Percentiles rank a stretch among this genome's conserved stretches.
phyloP scores from a whole-genome alignment of 2,113 vertebrate species.

The Labeo catla region DNA sequence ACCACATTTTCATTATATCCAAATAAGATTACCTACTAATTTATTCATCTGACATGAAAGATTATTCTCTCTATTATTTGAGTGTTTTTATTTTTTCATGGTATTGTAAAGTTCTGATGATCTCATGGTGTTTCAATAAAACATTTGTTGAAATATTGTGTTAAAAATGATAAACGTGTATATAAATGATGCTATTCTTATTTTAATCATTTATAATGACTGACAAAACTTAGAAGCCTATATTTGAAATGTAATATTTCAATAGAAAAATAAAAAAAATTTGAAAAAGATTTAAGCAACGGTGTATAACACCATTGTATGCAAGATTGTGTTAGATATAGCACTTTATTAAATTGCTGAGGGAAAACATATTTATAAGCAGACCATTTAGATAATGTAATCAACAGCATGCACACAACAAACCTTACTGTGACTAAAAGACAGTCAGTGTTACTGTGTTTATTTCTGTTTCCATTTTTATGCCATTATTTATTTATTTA shows the following conservation, averaged over 20 bases:
- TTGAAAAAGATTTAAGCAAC: conserved; percentile 20
- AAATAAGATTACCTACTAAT: not conserved
- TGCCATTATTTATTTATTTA: conserved; percentile 31
- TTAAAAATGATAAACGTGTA: conserved; percentile 10
- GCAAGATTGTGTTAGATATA: conserved; percentile 1
- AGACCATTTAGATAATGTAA: conserved; percentile 7
- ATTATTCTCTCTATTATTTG: not conserved
- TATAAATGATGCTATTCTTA: conserved; percentile 25
- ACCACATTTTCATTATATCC: not conserved
- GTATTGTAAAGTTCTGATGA: conserved; percentile 3
- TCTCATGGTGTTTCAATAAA: not conserved
- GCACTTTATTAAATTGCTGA: conserved; percentile 20
- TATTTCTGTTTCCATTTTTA: conserved; percentile 26
- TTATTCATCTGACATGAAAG: conserved; percentile 19
- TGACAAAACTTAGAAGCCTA: conserved; percentile 30
- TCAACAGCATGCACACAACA: conserved; percentile 31
- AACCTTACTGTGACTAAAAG: not conserved
- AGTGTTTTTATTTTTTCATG: not conserved
- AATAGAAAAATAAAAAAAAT: conserved; percentile 20
- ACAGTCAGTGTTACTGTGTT: not conserved
- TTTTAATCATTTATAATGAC: conserved; percentile 21
- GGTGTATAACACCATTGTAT: not conserved
- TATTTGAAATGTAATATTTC: conserved; percentile 43
- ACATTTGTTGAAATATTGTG: conserved; percentile 1
- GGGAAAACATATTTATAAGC: not conserved